Evolutionary conservation across 2,888 invertebrate genomes (phyloP).

Genomic region (Hyppa rectilinea): DNA sequence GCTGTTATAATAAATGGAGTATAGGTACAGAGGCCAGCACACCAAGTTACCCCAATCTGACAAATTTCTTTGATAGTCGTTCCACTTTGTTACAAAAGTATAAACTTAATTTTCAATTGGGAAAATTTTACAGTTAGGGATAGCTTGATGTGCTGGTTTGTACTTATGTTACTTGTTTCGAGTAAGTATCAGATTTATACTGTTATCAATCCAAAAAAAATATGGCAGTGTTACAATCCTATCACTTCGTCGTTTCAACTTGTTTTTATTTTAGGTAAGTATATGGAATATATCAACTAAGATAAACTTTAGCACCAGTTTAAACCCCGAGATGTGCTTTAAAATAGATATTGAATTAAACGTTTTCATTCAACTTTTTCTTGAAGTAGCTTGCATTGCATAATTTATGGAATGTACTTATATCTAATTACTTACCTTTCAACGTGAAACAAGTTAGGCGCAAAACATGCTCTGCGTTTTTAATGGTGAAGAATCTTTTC

Average conservation of each 20-base stretch:
- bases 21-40: too few species aligned
- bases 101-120: too few species aligned
- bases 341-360: background rate
- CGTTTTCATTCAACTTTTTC: background rate
- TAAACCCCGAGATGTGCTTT: too few species aligned
- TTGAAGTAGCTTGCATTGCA: background rate
- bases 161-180: background rate
- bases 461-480: background rate
- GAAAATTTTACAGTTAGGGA: too few species aligned
- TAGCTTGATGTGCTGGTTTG: too few species aligned
- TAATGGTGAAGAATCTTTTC: background rate
- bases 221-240: slow-evolving; percentile 18
- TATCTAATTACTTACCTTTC: background rate
- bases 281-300: background rate
- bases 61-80: too few species aligned
- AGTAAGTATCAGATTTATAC: background rate
- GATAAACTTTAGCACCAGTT: background rate
- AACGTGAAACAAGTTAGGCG: background rate
- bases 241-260: slow-evolving; percentile 1
- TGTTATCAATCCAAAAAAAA: background rate
- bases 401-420: slow-evolving; percentile 5
- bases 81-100: too few species aligned
- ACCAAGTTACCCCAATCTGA: too few species aligned
- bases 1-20: too few species aligned
- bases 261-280: background rate